Base-by-base conservation (phyloP, 2,888 invertebrate species). In the Euclidia mi region DNA sequence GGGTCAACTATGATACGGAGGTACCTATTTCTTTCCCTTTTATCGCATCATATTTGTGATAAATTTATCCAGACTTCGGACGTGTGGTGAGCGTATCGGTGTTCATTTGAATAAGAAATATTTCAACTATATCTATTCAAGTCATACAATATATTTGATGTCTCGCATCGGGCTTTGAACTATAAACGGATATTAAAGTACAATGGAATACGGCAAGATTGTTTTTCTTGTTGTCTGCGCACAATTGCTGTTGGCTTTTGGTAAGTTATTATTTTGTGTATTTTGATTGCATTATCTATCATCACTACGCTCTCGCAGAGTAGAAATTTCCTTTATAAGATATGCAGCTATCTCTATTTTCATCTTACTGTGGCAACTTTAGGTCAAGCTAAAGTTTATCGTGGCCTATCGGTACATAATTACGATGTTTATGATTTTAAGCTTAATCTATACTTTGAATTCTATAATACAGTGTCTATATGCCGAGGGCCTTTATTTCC, bases 131-230 rank as follows among this genome's bases (percentile, higher is more conserved):
- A 25, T 25, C 20, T 25, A 25, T 25, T 25, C 0, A 25, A 7
- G 20, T 6, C 20, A 25, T n/a, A n/a, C n/a, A n/a, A n/a, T 9
- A 7, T 29, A 2, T 29, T 6, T 3, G 3, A 29, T 4, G 10
- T 2, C 29, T 29, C 10, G 55, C 50, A 44, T 44, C 45, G 34
- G n/a, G n/a, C n/a, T n/a, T n/a, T 3, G 0, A 4, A 32, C 11
- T 43, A 12, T 37, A 46, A 49, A 41, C 46, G 43, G 40, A 35
- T 55, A 48, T 35, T 3, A 15, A 4, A 20, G 3, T 48, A 64
- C 47, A 0, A 72, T 72, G 71, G 71, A 58, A 49, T 55, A 55
- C 31, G 74, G 48, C 60, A 32, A 32, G n/a, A 3, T 56, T 12
- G 44, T 67, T 44, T 37, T 61, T 9, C 46, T 64, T 37, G 14